Evolutionary conservation across 2,888 invertebrate genomes (phyloP), one percentile per base, ranked within the genome.

Genomic region (Plagodis pulveraria): DNA sequence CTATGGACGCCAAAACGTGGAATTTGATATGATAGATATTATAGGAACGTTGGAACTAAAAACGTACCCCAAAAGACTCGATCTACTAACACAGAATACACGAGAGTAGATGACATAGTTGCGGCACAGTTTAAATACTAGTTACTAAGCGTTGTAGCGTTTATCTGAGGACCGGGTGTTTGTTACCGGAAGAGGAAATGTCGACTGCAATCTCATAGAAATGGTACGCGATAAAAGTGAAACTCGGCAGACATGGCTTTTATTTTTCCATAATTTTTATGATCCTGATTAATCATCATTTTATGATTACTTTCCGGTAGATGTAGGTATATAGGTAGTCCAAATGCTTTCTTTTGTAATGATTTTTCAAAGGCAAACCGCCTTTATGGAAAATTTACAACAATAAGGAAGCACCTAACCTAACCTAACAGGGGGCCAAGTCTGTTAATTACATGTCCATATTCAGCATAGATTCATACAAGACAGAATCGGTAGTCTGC

Each of bases 181-280:
- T 43, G 5, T 36, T 52, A 66, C 71, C 80, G 81, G 80, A 83
- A 79, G 73, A 73, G 80, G 81, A 82, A 81, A 79, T 73, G 72
- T 73, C 73, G 65, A 64, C 70, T 71, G 69, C 72, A 70, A 73
- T 77, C 73, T 67, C 65, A 63, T 73, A 74, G 72, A 78, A 77
- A 76, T 70, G 66, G 66, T 67, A 52, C 53, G 58, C 63, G 69
- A 70, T 72, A 71, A 65, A 70, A 63, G 64, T 63, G 62, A 55
- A 70, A 59, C 61, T 46, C 44, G 46, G 52, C 36, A 58, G 50
- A 32, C 41, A 44, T 42, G 32, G 10, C 34, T 12, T 10, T 48
- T 52, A 53, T 49, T 61, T 36, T 6, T 41, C 7, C 35, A 55
- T 42, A 11, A 42, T 36, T 56, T 52, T 55, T 47, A 43, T 51